Evolutionary conservation across 1,140 invertebrate genomes (phyloP).

Genomic region (Meteorus sp.): DNA sequence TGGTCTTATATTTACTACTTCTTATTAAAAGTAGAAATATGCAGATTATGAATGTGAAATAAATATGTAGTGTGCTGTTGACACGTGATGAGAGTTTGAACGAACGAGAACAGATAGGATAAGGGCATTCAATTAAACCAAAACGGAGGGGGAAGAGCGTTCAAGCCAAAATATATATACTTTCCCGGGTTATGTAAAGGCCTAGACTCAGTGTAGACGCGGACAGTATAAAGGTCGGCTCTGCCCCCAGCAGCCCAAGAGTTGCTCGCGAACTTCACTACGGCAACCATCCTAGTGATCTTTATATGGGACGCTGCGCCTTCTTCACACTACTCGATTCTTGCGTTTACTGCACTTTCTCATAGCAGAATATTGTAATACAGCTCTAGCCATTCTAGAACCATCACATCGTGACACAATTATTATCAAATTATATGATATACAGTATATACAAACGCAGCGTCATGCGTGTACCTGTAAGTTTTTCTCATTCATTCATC

Average conservation of each 20-base stretch:
- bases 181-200: constrained; percentile 43
- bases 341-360: constrained; percentile 18
- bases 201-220: constrained; percentile 36
- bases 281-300: constrained; percentile 46
- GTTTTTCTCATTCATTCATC: too few species aligned
- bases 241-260: constrained; percentile 50
- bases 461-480: too few species aligned
- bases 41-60: too few species aligned
- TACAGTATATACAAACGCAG: too few species aligned
- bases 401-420: background rate
- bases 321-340: constrained; percentile 10
- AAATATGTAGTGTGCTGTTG: too few species aligned
- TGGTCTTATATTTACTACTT: too few species aligned
- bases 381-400: background rate
- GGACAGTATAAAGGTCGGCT: constrained; percentile 54
- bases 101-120: too few species aligned
- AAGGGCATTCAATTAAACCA: background rate
- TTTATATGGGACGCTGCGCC: constrained; percentile 39
- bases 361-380: background rate
- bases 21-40: too few species aligned
- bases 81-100: too few species aligned
- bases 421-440: too few species aligned
- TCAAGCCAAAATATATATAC: constrained; percentile 45
- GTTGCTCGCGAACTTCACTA: constrained; percentile 53
- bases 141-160: background rate